Percentiles rank a stretch among this genome's conserved stretches.
Conservation (phyloP, 2,113 vertebrate genomes). For the Neofelis nebulosa region DNA sequence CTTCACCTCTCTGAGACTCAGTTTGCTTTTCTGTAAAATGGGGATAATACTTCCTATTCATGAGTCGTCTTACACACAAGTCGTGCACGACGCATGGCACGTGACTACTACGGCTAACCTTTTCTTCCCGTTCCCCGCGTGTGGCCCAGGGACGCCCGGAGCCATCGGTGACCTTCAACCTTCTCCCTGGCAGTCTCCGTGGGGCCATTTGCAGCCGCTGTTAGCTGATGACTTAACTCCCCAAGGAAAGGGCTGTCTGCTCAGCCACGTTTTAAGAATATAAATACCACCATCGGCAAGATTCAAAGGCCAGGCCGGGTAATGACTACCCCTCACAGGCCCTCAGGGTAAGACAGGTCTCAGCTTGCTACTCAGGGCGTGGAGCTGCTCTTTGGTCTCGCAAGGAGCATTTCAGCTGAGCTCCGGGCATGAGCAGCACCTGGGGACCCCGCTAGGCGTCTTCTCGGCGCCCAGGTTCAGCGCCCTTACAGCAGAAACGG, state of each 20-base stretch:
- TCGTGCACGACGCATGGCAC: accelerated
- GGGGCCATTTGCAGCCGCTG: neutral
- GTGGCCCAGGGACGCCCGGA: neutral
- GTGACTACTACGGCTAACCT: accelerated
- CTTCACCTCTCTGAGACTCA: neutral
- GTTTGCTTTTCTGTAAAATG: neutral
- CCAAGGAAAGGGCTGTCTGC: neutral
- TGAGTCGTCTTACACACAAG: neutral
- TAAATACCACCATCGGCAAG: slow-evolving; percentile 33
- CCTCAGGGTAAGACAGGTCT: slow-evolving; percentile 29
- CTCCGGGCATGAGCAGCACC: no score
- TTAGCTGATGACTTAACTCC: neutral
- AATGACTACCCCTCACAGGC: slow-evolving; percentile 39
- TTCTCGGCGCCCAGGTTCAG: neutral
- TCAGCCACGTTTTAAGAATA: slow-evolving; percentile 23
- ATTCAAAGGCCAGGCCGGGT: slow-evolving; percentile 52
- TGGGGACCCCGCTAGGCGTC: accelerated
- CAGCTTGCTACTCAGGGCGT: slow-evolving; percentile 3
- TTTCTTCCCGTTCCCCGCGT: neutral
- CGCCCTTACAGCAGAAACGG: neutral
- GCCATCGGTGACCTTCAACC: neutral
- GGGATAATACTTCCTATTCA: neutral
- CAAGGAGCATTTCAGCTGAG: neutral
- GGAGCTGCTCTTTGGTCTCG: neutral
- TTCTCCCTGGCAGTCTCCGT: neutral